phyloP scores from a whole-genome alignment of 1,140 invertebrate species.

The Alviniconcha marisindica region DNA sequence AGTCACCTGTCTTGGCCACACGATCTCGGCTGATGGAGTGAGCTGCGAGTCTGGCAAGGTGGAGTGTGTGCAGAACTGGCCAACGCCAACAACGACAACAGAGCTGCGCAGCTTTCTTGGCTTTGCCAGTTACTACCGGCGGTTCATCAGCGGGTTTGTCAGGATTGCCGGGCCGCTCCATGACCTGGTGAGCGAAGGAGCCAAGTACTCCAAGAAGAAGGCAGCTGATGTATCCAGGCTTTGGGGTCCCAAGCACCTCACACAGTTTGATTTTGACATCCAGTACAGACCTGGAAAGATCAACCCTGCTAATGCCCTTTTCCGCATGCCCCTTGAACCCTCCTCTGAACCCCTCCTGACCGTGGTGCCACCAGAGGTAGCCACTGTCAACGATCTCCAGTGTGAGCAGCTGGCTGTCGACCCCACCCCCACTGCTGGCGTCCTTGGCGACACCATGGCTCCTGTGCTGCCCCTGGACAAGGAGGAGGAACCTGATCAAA shows the following conservation, averaged over 20 bases:
- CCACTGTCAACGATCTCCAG: background rate
- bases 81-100: slow-evolving; percentile 4
- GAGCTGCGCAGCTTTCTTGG: too few species aligned
- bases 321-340: too few species aligned
- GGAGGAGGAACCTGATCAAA: too few species aligned
- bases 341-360: background rate
- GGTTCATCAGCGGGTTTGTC: too few species aligned
- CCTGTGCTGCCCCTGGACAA: too few species aligned
- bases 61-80: slow-evolving; percentile 11
- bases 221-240: too few species aligned
- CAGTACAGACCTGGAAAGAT: background rate
- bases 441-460: background rate
- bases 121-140: too few species aligned
- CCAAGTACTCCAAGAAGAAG: slow-evolving; percentile 42
- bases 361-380: background rate
- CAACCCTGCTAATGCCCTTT: background rate
- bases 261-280: background rate
- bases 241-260: background rate
- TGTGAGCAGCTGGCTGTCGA: background rate
- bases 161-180: too few species aligned
- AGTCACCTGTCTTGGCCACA: slow-evolving; percentile 62
- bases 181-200: too few species aligned
- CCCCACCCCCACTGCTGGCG: background rate
- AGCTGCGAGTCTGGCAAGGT: background rate
- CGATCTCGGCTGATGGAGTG: slow-evolving; percentile 50